Evolutionary conservation across 2,888 invertebrate genomes (phyloP).

Genomic region (Ptilodon capucinus): DNA sequence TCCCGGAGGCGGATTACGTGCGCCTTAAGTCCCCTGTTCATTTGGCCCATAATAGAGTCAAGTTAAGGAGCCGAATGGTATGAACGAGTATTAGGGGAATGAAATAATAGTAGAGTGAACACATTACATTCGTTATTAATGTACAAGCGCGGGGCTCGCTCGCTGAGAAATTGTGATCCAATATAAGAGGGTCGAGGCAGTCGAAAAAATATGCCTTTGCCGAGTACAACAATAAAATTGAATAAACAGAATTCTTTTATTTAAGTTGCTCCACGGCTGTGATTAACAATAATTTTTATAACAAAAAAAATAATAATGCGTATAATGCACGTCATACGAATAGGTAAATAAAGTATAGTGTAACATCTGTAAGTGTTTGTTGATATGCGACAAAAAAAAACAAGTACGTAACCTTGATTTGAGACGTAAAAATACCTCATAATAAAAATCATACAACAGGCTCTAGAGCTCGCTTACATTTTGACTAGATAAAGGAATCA

Average conservation of each 20-base stretch:
- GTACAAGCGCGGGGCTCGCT: slow-evolving; percentile 19
- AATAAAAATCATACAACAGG: no score
- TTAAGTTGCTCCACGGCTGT: no score
- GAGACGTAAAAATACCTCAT: background rate
- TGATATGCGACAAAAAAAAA: no score
- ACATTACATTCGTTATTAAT: slow-evolving; percentile 38
- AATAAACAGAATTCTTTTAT: no score
- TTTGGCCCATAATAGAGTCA: slow-evolving; percentile 33
- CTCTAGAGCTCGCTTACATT: no score
- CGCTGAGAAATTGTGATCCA: slow-evolving; percentile 29
- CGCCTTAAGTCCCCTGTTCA: slow-evolving; percentile 33
- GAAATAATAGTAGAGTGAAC: slow-evolving; percentile 28
- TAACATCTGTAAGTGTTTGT: no score
- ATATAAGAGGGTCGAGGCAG: slow-evolving; percentile 28
- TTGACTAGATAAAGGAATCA: no score
- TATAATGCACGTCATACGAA: no score
- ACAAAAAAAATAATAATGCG: no score
- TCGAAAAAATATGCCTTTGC: slow-evolving; percentile 14
- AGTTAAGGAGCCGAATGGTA: slow-evolving; percentile 21
- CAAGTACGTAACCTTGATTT: no score
- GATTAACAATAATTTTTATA: background rate
- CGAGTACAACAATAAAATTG: slow-evolving; percentile 11
- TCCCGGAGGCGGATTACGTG: slow-evolving; percentile 34
- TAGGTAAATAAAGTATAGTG: no score
- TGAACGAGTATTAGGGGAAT: slow-evolving; percentile 23